phyloP scores from a whole-genome alignment of 1,140 invertebrate genomes.

The Pentalonia nigronervosa region DNA sequence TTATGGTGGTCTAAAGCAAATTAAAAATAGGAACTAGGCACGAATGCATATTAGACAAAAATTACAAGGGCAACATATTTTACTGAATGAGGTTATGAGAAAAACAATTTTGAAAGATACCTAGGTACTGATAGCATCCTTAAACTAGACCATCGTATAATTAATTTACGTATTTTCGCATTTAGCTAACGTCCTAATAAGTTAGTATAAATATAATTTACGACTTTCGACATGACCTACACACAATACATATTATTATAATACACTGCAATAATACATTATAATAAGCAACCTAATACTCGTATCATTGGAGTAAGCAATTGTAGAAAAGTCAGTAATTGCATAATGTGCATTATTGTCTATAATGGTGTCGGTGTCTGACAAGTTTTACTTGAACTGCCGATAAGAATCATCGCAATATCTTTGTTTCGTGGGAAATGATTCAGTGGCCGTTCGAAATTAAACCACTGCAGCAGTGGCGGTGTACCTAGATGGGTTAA shows the following conservation, averaged over 20 bases:
- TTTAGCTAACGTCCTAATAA: not conserved
- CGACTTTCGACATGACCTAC: not conserved
- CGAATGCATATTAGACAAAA: not conserved
- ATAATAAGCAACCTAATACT: not conserved
- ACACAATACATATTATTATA: not conserved
- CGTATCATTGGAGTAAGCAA: not conserved
- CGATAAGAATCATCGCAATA: conserved; percentile 35
- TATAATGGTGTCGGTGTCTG: not conserved
- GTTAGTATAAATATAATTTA: not conserved
- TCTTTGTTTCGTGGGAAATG: conserved; percentile 51
- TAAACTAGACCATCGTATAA: not conserved
- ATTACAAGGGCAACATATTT: not conserved
- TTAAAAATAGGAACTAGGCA: not conserved
- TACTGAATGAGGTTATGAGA: not conserved
- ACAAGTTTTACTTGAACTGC: conserved; percentile 41
- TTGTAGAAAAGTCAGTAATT: not conserved
- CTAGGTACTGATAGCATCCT: too few relatives aligned
- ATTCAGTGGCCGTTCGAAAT: not conserved
- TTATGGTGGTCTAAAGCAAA: not conserved
- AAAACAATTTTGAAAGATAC: not conserved
- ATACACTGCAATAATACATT: not conserved
- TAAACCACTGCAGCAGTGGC: not conserved
- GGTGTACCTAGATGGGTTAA: conserved; percentile 2
- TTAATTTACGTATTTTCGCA: not conserved
- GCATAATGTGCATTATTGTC: not conserved